Evolutionary conservation across 2,797 vertebrate genomes (phyloP).

Genomic region (Clarias fuscus): DNA sequence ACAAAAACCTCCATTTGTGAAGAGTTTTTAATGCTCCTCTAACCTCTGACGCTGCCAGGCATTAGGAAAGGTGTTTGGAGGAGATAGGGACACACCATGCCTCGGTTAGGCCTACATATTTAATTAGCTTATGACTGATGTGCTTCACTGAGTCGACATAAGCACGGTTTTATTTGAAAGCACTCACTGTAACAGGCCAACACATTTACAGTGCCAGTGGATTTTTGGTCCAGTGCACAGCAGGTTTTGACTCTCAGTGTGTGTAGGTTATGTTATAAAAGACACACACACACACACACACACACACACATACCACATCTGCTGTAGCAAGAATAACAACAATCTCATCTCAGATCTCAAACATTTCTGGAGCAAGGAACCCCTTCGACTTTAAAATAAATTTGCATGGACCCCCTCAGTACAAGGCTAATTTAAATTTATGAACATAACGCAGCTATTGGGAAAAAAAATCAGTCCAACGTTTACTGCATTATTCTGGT

Average conservation of each 20-base stretch:
- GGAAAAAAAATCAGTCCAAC: not conserved
- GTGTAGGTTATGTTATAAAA: constrained; percentile 25
- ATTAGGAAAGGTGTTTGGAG: constrained; percentile 73
- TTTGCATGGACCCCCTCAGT: too few relatives aligned
- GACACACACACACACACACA: not conserved
- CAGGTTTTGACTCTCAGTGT: constrained; percentile 22
- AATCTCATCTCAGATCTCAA: not conserved
- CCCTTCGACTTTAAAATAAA: not conserved
- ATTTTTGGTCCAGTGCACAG: constrained; percentile 36
- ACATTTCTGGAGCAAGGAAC: not conserved
- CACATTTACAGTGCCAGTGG: constrained; percentile 37
- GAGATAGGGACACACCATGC: constrained; percentile 67
- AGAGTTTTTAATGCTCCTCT: constrained; percentile 47
- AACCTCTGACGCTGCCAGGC: constrained; percentile 67
- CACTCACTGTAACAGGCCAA: constrained; percentile 48
- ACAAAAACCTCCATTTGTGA: constrained; percentile 28
- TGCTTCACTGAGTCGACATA: constrained; percentile 56
- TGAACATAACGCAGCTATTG: not conserved
- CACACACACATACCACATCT: not conserved
- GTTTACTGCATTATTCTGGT: not conserved
- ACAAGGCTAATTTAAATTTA: not conserved
- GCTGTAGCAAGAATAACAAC: not conserved
- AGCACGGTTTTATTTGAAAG: constrained; percentile 51
- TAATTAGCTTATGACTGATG: constrained; percentile 57
- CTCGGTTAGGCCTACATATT: constrained; percentile 50